These are phyloP conservation scores for Cephus cinctus DNA, from an alignment of 1,140 invertebrate species.

Conservation along the genomic window DNA sequence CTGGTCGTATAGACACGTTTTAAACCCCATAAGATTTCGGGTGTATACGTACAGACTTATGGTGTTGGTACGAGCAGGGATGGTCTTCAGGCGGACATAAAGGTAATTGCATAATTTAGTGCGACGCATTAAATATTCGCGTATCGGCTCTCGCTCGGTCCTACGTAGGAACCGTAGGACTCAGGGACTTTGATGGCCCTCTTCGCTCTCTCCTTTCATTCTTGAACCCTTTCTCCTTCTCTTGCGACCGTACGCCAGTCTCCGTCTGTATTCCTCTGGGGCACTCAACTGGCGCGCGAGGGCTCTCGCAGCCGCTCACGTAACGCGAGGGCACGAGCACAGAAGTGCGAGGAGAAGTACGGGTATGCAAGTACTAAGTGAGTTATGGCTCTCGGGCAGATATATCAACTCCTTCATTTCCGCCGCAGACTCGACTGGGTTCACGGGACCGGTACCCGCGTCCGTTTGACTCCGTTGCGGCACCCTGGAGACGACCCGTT, in stretches of 20 bases:
- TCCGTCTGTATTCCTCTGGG: no score
- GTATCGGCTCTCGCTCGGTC: constrained; percentile 25
- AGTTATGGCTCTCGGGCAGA: constrained; percentile 48
- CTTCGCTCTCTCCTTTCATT: no score
- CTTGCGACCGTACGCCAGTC: no score
- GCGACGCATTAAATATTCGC: constrained; percentile 33
- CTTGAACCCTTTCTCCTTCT: neutral
- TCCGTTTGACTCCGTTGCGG: neutral
- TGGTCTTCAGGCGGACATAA: constrained; percentile 29
- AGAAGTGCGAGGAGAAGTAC: constrained; percentile 18
- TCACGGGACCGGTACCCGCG: constrained; percentile 17
- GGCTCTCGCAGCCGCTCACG: neutral
- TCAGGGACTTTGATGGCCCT: no score
- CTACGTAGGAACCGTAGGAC: neutral
- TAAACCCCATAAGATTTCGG: no score
- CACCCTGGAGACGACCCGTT: neutral
- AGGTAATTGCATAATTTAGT: constrained; percentile 45
- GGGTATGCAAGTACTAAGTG: constrained; percentile 46
- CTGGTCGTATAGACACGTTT: constrained; percentile 9
- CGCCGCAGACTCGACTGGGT: constrained; percentile 38
- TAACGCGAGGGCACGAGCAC: constrained; percentile 1
- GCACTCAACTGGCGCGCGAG: no score
- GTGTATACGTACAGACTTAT: no score
- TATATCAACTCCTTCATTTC: constrained; percentile 53
- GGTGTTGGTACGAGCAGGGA: constrained; percentile 11